These are phyloP conservation scores for Elanus axillaris DNA, from an alignment of 2,113 vertebrate species.

Conservation along the genomic window DNA sequence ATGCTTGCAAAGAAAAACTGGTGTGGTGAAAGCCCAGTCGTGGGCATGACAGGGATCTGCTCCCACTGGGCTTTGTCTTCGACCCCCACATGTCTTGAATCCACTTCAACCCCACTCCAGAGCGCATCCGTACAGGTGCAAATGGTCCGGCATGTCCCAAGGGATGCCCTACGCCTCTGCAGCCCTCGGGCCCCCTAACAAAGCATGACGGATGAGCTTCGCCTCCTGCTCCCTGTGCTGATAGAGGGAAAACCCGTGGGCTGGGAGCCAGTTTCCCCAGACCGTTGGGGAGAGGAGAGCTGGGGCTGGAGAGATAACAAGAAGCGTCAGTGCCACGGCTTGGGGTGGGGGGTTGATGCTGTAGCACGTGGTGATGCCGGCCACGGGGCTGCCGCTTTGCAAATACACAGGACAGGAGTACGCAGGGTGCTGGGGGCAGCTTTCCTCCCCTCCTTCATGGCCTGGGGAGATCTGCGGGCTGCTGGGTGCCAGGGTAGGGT, in stretches of 20 bases:
- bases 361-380: rapidly evolving
- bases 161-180: neutral
- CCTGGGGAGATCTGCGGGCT: neutral
- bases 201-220: rapidly evolving
- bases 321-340: neutral
- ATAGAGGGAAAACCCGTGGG: neutral
- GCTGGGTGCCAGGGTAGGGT: neutral
- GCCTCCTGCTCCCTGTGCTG: neutral
- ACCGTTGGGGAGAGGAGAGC: constrained; percentile 51
- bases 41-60: neutral
- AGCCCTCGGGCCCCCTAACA: neutral
- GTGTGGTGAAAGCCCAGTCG: neutral
- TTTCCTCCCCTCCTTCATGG: neutral
- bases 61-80: neutral
- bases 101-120: neutral
- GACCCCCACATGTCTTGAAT: neutral
- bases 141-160: rapidly evolving
- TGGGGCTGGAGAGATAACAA: constrained; percentile 35
- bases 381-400: neutral
- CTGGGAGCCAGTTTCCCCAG: neutral
- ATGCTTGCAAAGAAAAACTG: neutral
- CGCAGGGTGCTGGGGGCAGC: neutral
- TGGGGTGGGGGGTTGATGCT: neutral
- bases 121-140: rapidly evolving
- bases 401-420: neutral